phyloP scores from a whole-genome alignment of 2,113 vertebrate genomes.

The Apodemus sylvaticus region DNA sequence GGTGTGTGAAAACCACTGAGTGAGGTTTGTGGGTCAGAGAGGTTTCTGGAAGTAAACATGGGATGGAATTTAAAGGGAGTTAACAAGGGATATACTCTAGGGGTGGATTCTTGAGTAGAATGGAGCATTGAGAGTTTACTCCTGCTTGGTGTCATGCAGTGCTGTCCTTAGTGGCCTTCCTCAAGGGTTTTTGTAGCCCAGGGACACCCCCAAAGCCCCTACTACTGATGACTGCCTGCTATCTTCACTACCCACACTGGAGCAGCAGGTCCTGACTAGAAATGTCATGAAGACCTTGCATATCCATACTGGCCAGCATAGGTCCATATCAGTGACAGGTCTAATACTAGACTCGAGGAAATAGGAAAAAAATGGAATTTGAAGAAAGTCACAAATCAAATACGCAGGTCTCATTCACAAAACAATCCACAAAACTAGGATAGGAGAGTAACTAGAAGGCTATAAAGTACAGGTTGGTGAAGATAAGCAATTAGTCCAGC shows the following conservation, averaged over 20 bases:
- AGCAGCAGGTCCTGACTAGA: neutral
- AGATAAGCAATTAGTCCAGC: neutral
- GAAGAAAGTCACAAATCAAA: neutral
- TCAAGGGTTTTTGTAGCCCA: neutral
- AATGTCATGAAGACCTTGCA: neutral
- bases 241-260: neutral
- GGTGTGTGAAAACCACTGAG: neutral
- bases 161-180: neutral
- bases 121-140: neutral
- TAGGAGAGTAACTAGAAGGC: neutral
- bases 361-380: neutral
- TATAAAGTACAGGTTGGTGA: too few relatives aligned
- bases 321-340: neutral
- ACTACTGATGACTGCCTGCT: neutral
- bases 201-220: neutral
- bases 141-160: neutral
- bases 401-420: neutral
- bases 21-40: neutral
- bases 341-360: neutral
- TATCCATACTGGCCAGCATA: neutral
- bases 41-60: neutral
- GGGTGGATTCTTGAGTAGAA: neutral
- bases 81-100: neutral
- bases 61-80: neutral
- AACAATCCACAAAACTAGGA: neutral